These are phyloP conservation scores for Gadus macrocephalus DNA, from an alignment of 2,113 vertebrate genomes.

Conservation along the genomic window DNA sequence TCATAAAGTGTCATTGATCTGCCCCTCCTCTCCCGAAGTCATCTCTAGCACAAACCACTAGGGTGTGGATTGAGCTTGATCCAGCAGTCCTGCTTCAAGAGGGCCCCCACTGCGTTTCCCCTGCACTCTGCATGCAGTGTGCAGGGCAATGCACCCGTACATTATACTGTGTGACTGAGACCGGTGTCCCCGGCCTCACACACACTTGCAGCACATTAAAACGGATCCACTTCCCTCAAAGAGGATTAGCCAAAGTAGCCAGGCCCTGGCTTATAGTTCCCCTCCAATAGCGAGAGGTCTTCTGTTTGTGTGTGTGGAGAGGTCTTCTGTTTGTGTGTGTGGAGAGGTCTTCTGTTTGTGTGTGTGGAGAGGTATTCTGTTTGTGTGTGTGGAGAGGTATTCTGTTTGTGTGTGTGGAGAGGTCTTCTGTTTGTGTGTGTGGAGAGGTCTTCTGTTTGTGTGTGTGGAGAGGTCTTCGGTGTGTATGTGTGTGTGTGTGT, in stretches of 20 bases:
- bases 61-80: background rate
- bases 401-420: no score
- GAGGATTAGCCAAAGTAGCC: constrained; percentile 61
- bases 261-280: constrained; percentile 63
- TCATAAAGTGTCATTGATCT: no score
- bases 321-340: no score
- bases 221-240: constrained; percentile 55
- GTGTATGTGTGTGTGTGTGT: background rate
- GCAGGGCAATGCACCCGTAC: background rate
- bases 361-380: no score
- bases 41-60: background rate
- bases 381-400: no score
- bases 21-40: constrained; percentile 34
- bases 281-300: constrained; percentile 40
- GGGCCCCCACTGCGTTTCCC: background rate
- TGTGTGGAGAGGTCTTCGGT: constrained; percentile 1
- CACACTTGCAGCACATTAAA: constrained; percentile 18
- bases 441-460: no score
- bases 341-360: no score
- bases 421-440: no score
- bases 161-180: background rate
- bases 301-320: no score
- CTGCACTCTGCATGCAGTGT: background rate
- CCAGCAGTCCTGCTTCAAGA: background rate
- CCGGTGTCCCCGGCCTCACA: background rate